Evolutionary conservation across 37 sponge, comb jelly and placozoan species (phyloP).

Genomic region (Beroe ovata): DNA sequence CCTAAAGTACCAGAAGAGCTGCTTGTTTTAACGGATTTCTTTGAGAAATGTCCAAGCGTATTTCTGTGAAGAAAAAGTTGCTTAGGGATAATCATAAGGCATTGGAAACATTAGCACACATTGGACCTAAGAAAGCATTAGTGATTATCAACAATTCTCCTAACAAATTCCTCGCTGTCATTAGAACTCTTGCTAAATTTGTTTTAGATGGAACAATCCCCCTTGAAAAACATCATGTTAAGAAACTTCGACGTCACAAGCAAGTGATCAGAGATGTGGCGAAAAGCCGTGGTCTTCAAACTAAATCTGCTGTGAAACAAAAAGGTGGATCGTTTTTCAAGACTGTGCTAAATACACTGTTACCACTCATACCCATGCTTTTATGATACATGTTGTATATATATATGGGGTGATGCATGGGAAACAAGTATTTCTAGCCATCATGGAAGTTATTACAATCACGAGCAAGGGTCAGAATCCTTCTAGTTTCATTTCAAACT

Average conservation of each 20-base stretch:
- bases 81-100: conserved; percentile 15
- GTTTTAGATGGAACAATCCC: conserved; percentile 18
- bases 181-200: conserved; percentile 1
- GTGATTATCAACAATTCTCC: conserved; percentile 37
- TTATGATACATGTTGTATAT: neutral
- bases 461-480: conserved; percentile 14
- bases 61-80: conserved; percentile 15
- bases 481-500: conserved; percentile 20
- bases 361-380: conserved; percentile 35
- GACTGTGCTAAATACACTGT: neutral
- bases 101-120: conserved; percentile 11
- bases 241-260: neutral
- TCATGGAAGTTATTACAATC: conserved; percentile 14
- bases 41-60: conserved; percentile 38
- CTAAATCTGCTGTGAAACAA: conserved; percentile 7
- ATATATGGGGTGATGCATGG: neutral
- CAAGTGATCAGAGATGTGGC: neutral
- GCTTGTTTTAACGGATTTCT: conserved; percentile 39
- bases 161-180: conserved; percentile 9
- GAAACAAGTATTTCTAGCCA: neutral
- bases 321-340: conserved; percentile 50
- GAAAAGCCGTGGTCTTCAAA: neutral
- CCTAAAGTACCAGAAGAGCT: conserved; percentile 61
- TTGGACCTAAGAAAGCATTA: conserved; percentile 37
- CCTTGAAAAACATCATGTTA: conserved; percentile 20